These are phyloP conservation scores for Tachina fera DNA, from an alignment of 2,888 invertebrate genomes.

Conservation along the genomic window DNA sequence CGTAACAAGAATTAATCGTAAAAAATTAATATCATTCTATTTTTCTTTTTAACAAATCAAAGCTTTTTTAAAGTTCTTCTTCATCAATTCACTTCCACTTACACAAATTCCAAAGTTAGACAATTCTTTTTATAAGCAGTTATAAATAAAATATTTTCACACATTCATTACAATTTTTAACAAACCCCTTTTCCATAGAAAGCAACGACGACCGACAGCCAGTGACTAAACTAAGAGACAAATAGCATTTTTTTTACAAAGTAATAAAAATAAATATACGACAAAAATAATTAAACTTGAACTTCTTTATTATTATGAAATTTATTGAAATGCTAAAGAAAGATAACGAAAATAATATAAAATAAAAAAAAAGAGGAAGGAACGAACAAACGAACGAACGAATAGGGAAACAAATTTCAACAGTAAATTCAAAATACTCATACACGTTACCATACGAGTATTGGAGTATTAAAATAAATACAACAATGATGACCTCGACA, in stretches of 20 bases:
- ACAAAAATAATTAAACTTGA: slow-evolving; percentile 69
- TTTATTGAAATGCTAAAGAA: slow-evolving; percentile 43
- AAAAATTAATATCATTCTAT: not conserved
- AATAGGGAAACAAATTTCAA: slow-evolving; percentile 28
- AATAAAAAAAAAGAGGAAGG: not conserved
- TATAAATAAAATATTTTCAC: slow-evolving; percentile 62
- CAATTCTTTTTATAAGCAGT: slow-evolving; percentile 44
- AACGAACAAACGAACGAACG: not conserved
- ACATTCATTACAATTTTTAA: slow-evolving; percentile 52
- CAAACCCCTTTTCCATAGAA: slow-evolving; percentile 44
- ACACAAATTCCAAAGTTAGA: slow-evolving; percentile 31
- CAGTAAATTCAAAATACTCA: slow-evolving; percentile 18
- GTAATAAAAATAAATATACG: slow-evolving; percentile 44
- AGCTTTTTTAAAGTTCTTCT: not conserved
- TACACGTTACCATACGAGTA: slow-evolving; percentile 13
- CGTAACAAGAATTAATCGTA: not conserved
- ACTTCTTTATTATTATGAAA: slow-evolving; percentile 67
- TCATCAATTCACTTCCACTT: slow-evolving; percentile 20
- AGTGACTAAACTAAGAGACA: slow-evolving; percentile 33
- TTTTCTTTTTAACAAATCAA: slow-evolving; percentile 33
- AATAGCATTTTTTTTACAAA: slow-evolving; percentile 52
- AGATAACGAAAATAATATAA: not conserved
- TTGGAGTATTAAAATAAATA: slow-evolving; percentile 41
- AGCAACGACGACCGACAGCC: not conserved
- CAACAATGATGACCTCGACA: slow-evolving; percentile 68